Evolutionary conservation across 2,113 vertebrate genomes (phyloP), one percentile per base, ranked within the genome.

Genomic region (Anoplopoma fimbria): DNA sequence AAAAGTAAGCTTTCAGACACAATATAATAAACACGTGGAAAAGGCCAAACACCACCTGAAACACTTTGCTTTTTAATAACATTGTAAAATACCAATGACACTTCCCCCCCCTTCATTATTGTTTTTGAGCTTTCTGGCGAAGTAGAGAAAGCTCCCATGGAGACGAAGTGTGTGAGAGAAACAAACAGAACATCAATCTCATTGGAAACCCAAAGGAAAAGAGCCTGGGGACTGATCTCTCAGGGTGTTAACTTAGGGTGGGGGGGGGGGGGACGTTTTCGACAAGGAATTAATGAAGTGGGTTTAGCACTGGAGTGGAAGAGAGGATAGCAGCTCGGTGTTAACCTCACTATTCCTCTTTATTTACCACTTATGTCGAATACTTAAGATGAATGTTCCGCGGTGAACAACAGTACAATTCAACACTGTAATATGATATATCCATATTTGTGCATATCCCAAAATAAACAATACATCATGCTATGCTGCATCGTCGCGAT

Each of bases 101-200:
- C 58, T 27, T 34, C 3, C 15, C 63, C 83, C 62, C 31, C 31
- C 1, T 13, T 53, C 64, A 45, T 63, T 87, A 74, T 85, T 87
- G 80, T 86, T 85, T 77, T 29, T 77, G 45, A 45, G 83, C 57
- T 33, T 89, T 72, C 47, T 86, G 75, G 75, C 0, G 7, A 65
- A 84, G 82, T 55, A 60, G 69, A 70, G 47, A 82, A 69, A 58
- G 42, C 74, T 82, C 83, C 71, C 62, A 17, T 55, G 69, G 78
- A 83, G 77, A 79, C 77, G 69, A 86, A 78, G 83, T 71, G 81
- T 73, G 77, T 82, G 77, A 75, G 86, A 87, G 81, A 87, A 90
- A 90, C 79, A 91, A 90, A 92, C 86, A 88, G 61, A 90, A 75
- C 85, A 90, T 88, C 90, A 87, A 85, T 88, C 81, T 92, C 76